These are phyloP conservation scores for Caprella mutica DNA, from an alignment of 2,888 invertebrate genomes.

Conservation along the genomic window DNA sequence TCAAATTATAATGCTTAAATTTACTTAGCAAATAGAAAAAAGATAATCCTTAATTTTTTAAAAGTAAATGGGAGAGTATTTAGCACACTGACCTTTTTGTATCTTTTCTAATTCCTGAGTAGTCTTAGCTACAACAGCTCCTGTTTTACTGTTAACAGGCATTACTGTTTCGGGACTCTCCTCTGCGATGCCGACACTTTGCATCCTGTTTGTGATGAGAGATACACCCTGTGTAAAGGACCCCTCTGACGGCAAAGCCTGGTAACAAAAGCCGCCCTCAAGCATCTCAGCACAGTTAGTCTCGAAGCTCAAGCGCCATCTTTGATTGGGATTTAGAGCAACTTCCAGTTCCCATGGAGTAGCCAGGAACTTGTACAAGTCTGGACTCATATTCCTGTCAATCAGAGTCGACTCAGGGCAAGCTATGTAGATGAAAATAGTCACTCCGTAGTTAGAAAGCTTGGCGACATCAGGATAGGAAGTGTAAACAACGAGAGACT, in stretches of 20 bases:
- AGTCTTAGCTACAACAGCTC: neutral
- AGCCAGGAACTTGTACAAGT: slow-evolving; percentile 79
- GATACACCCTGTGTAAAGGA: no score
- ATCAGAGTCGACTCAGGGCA: slow-evolving; percentile 83
- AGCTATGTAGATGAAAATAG: slow-evolving; percentile 79
- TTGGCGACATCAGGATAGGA: slow-evolving; percentile 92
- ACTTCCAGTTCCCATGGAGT: slow-evolving; percentile 85
- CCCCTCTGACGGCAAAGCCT: no score
- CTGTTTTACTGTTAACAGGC: neutral
- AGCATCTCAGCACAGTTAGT: slow-evolving; percentile 65
- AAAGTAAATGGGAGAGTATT: no score
- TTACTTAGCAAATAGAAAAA: no score
- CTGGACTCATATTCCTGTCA: slow-evolving; percentile 47
- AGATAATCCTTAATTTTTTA: no score
- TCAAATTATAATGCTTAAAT: no score
- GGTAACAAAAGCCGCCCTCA: slow-evolving; percentile 45
- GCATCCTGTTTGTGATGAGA: slow-evolving; percentile 17
- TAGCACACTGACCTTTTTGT: no score
- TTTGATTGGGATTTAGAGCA: slow-evolving; percentile 47
- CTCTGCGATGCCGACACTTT: slow-evolving; percentile 12
- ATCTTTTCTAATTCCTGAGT: no score
- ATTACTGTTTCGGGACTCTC: neutral
- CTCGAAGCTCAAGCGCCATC: slow-evolving; percentile 47
- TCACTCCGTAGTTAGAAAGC: slow-evolving; percentile 91
- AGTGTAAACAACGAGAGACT: slow-evolving; percentile 79